Evolutionary conservation across 2,113 vertebrate genomes (phyloP).

Genomic region (Notothenia rossii): DNA sequence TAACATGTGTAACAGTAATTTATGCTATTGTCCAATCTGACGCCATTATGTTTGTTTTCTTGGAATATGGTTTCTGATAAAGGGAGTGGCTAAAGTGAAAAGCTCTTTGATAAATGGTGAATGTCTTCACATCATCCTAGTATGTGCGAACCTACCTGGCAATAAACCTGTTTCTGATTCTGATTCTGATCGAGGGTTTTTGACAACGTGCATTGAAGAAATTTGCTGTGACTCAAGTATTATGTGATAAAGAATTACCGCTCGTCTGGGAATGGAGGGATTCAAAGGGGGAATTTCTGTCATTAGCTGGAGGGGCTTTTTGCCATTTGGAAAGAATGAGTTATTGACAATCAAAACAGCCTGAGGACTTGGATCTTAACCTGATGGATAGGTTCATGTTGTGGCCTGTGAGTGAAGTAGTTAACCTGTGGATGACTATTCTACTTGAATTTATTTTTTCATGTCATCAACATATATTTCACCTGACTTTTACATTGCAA

Average conservation of each 20-base stretch:
- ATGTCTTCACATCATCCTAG: not conserved
- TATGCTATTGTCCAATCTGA: not conserved
- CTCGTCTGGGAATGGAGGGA: not conserved
- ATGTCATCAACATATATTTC: not conserved
- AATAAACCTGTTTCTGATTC: too few species aligned
- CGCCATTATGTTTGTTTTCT: not conserved
- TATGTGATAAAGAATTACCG: not conserved
- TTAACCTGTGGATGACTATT: not conserved
- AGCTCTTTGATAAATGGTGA: not conserved
- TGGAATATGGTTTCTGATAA: not conserved
- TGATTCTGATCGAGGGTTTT: not conserved
- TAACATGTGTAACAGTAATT: conserved; percentile 2
- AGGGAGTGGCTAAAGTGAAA: not conserved
- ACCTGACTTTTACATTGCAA: not conserved
- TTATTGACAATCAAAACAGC: not conserved
- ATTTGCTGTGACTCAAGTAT: conserved; percentile 9
- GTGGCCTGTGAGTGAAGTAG: not conserved
- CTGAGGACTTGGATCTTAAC: too few species aligned
- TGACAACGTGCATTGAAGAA: not conserved
- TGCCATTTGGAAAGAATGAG: not conserved
- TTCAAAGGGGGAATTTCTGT: not conserved
- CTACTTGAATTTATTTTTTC: too few species aligned
- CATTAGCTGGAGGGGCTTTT: not conserved
- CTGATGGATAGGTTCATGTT: not conserved
- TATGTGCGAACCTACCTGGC: too few species aligned